A percentile compares a stretch with the other conserved stretches of the same genome.
Evolutionary conservation across 2,797 vertebrate species (phyloP).

Genomic region (Pipistrellus kuhlii): DNA sequence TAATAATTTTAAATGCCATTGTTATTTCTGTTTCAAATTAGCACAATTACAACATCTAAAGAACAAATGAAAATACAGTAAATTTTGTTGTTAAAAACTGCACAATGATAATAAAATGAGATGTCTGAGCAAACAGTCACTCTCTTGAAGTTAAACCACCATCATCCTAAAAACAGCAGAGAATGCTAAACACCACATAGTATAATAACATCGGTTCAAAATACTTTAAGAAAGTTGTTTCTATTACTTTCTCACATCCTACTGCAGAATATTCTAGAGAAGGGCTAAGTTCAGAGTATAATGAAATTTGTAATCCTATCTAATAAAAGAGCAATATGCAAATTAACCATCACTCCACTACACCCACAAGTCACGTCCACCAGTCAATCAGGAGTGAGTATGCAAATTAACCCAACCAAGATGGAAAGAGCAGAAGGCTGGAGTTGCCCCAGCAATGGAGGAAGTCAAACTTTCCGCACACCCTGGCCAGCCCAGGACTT

Average conservation of each 20-base stretch:
- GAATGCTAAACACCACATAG: constrained; percentile 17
- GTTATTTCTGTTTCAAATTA: constrained; percentile 58
- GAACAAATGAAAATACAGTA: constrained; percentile 55
- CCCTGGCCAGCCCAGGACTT: too few species aligned
- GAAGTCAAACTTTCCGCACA: too few species aligned
- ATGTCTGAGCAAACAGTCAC: constrained; percentile 45
- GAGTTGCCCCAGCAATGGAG: too few species aligned
- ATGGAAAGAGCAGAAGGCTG: too few species aligned
- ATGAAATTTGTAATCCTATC: background rate
- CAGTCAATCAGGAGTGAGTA: too few species aligned
- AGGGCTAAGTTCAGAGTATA: constrained; percentile 49
- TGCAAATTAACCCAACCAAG: too few species aligned
- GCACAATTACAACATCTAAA: constrained; percentile 56
- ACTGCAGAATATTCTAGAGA: constrained; percentile 49
- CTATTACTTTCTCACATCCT: constrained; percentile 44
- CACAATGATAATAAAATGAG: constrained; percentile 56
- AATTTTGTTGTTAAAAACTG: constrained; percentile 61
- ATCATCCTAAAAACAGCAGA: background rate
- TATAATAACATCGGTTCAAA: constrained; percentile 47
- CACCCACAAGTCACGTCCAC: too few species aligned
- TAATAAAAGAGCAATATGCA: too few species aligned
- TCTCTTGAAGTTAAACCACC: constrained; percentile 54
- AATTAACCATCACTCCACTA: too few species aligned
- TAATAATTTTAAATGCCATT: constrained; percentile 42
- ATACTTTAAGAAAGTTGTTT: constrained; percentile 53